Base-by-base conservation (phyloP, 2,888 invertebrate species). In the Cryptocheilus praepositus region DNA sequence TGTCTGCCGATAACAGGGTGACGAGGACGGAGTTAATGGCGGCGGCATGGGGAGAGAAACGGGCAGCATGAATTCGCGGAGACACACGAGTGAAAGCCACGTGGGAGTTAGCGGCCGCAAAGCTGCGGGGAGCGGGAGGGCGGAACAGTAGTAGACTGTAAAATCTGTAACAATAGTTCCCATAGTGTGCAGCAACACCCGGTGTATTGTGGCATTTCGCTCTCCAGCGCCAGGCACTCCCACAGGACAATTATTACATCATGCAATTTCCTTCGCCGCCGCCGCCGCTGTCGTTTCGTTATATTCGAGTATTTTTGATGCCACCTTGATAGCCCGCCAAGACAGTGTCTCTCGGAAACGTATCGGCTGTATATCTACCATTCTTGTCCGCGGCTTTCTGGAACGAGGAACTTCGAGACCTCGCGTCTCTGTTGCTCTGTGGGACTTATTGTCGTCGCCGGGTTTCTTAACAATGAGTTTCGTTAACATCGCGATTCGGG, bases 101-200 rank as follows among this genome's bases (percentile, higher is more conserved):
- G 87, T 88, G 88, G 85, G 88, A 88, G 84, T 84, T 75, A 78
- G 77, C 80, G 73, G 69, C 64, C 76, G 66, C 68, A 73, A 67
- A 46, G 46, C 46, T 3, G 15, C 13, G 8, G 49, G n/a, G 16
- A 16, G 16, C 79, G 80, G 77, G 49, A 16, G 16, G 49, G 45
- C 79, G 80, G 77, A 83, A 85, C 84, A 83, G 83, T 81, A 81
- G 84, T 80, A 84, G 84, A 84, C 86, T 87, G 86, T 88, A 88
- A 87, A 88, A 88, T 88, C 84, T 88, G 87, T 88, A 88, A 88
- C 88, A 88, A 88, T 88, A 83, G 86, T 86, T 87, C 87, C 86
- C 87, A 87, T 85, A 84, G 83, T 84, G 82, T 86, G 87, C 85
- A 87, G 86, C 81, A 83, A 36, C 36, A 36, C 36, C 67, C 66